Base-by-base conservation (phyloP, 2,888 invertebrate species). In the Papilio demoleus region DNA sequence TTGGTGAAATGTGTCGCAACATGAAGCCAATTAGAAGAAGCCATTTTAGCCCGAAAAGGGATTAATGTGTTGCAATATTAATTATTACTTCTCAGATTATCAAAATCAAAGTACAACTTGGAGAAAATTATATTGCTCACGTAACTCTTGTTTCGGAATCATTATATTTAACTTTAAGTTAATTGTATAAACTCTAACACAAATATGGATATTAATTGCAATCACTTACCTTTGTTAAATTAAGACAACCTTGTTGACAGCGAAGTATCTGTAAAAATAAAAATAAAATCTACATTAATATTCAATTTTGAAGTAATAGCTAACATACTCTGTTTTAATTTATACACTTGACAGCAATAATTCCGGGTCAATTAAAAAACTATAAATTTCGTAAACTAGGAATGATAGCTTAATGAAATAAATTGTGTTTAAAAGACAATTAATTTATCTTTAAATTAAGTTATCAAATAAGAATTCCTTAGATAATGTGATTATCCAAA, bases 21-120 rank as follows among this genome's bases (percentile, higher is more conserved):
- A 31, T n/a, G 61, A 67, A 36, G 17, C 50, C 61, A 67, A 67
- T 67, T 67, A 50, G 19, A 36, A 24, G 50, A 61, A 24, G 50
- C 50, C 50, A 17, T 40, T 67, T 60, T 47, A 36, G 9, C 31
- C 47, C 36, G 40, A 24, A 40, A 50, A 22, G 40, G 59, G 59
- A 47, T 47, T 60, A 67, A 50, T 61, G 19, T 60, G 47, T 61
- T 17, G 27, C n/a, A 27, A 50, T 53, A 67, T n/a, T 61, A 38
- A 61, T 60, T 67, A 50, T 60, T 38, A 53, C 8, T 17, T 12
- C 14, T 50, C 14, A 19, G 9, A 42, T 2, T 19, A 17, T 17
- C 17, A n/a, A 5, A n/a, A 14, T 1, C 47, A 12, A 9, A 3
- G 27, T 17, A 47, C 36, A 50, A 47, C n/a, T 31, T 5, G 14